Conservation (phyloP, 37 sponge, comb jelly and placozoan genomes). For the Axinella damicornis region DNA sequence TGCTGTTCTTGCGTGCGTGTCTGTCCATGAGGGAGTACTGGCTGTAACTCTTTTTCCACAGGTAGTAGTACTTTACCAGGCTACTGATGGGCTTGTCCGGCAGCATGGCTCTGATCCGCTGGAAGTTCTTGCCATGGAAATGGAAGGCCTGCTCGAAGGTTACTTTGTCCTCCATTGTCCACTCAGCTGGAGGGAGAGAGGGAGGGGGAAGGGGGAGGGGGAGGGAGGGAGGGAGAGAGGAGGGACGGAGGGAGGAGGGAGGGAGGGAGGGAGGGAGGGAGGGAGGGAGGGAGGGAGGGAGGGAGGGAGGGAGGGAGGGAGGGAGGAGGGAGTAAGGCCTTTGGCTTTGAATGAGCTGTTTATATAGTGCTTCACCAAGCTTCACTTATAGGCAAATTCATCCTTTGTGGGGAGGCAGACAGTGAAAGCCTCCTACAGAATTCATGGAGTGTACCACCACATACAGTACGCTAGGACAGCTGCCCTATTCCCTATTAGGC, state of each 20-base stretch:
- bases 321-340: neutral
- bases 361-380: no score
- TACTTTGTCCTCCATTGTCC: constrained; percentile 88
- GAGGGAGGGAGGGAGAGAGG: neutral
- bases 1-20: constrained; percentile 58
- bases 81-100: constrained; percentile 84
- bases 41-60: constrained; percentile 79
- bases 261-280: neutral
- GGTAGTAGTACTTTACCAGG: constrained; percentile 85
- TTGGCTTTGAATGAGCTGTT: no score
- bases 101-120: constrained; percentile 79
- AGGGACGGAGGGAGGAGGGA: neutral
- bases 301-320: neutral
- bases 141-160: constrained; percentile 87
- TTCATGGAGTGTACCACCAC: no score
- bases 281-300: neutral
- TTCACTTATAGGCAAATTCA: no score
- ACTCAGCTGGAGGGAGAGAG: constrained; percentile 58
- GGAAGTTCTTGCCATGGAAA: constrained; percentile 87
- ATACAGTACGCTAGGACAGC: no score
- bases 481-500: no score
- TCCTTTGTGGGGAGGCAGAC: no score
- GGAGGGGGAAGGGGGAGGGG: neutral
- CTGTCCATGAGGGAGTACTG: constrained; percentile 78
- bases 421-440: no score